These are phyloP conservation scores for Ictidomys tridecemlineatus DNA, from an alignment of 2,113 vertebrate genomes.

Conservation along the genomic window DNA sequence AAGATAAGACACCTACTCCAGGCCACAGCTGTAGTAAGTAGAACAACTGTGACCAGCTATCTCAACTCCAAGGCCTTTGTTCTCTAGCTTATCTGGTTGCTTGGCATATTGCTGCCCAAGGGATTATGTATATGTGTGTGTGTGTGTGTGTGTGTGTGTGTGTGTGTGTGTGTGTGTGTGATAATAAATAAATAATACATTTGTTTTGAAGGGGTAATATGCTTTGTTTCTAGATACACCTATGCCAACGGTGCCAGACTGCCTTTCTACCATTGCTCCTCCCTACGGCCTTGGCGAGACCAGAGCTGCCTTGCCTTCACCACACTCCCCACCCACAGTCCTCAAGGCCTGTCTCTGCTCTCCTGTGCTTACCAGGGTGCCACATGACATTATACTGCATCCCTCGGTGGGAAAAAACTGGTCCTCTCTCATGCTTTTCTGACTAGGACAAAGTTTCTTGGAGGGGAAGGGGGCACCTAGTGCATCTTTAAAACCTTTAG, in stretches of 20 bases:
- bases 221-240: not conserved
- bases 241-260: not conserved
- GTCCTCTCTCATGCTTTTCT: not conserved
- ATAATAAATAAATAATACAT: not conserved
- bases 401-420: not conserved
- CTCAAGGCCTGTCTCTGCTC: not conserved
- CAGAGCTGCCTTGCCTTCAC: accelerated
- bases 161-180: too few relatives aligned
- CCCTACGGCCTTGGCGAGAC: accelerated
- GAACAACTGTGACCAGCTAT: not conserved
- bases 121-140: not conserved
- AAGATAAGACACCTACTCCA: not conserved
- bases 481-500: not conserved
- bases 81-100: not conserved
- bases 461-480: not conserved
- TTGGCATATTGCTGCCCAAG: not conserved
- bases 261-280: not conserved
- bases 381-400: accelerated
- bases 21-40: not conserved
- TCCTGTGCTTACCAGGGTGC: not conserved
- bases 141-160: not conserved
- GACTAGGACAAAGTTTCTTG: not conserved
- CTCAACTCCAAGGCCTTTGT: not conserved
- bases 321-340: accelerated
- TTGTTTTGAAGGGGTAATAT: not conserved